Percentiles rank a stretch among this genome's conserved stretches.
Conservation (phyloP, 2,888 invertebrate species). For the Spilarctia lutea region DNA sequence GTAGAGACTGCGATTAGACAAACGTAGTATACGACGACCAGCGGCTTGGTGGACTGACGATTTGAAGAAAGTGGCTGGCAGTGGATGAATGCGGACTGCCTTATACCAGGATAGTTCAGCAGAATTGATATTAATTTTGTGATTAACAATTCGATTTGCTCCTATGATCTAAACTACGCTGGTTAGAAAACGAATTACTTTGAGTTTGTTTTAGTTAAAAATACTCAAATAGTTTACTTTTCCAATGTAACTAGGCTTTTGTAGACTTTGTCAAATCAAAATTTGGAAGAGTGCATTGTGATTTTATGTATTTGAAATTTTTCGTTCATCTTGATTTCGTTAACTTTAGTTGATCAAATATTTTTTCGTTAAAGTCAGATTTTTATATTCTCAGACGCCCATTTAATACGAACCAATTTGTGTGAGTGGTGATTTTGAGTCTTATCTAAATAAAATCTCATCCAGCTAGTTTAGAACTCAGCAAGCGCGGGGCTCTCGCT, state of each 20-base stretch:
- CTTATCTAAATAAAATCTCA: constrained; percentile 61
- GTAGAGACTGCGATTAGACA: too few relatives aligned
- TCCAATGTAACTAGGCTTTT: neutral
- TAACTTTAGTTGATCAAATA: constrained; percentile 1
- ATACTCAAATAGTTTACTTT: neutral
- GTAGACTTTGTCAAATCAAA: neutral
- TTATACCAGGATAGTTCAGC: too few relatives aligned
- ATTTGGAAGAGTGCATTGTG: neutral
- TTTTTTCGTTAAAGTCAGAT: constrained; percentile 5
- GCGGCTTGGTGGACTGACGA: too few relatives aligned
- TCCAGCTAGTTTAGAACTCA: constrained; percentile 47
- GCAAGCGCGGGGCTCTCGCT: constrained; percentile 29
- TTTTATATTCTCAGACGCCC: constrained; percentile 34
- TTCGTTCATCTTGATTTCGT: neutral
- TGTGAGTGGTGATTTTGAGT: constrained; percentile 51
- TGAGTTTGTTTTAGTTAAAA: neutral
- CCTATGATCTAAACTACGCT: too few relatives aligned
- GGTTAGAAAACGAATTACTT: neutral
- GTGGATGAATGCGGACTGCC: too few relatives aligned
- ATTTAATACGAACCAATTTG: constrained; percentile 59
- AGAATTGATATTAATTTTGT: too few relatives aligned
- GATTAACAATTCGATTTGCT: too few relatives aligned
- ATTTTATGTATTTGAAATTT: neutral
- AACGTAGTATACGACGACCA: too few relatives aligned
- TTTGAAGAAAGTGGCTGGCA: too few relatives aligned